Evolutionary conservation across 2,113 vertebrate species (phyloP).

Genomic region (Eurystomus gularis): DNA sequence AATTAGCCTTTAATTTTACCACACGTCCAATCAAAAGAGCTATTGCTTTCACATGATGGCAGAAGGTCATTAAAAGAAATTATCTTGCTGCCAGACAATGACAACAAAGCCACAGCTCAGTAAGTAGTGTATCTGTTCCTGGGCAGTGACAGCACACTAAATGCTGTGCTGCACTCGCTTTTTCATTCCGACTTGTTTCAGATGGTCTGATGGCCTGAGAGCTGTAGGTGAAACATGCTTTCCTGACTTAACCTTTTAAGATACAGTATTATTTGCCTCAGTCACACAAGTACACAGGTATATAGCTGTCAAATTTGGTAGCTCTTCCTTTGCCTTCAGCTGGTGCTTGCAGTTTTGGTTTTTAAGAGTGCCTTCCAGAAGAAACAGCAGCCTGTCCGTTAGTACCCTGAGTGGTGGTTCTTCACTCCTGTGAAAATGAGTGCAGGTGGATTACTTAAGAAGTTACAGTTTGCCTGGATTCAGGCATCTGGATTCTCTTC

Average conservation of each 20-base stretch:
- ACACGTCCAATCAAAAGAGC: constrained; percentile 36
- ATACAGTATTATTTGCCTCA: neutral
- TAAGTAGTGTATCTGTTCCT: constrained; percentile 11
- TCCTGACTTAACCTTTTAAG: neutral
- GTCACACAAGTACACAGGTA: neutral
- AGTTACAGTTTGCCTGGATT: neutral
- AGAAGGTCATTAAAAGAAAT: constrained; percentile 69
- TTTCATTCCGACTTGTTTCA: neutral
- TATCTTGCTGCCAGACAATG: constrained; percentile 40
- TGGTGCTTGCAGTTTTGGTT: neutral
- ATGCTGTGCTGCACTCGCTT: neutral
- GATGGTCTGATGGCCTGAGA: neutral
- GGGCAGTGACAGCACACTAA: constrained; percentile 12
- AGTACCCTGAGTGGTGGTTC: neutral
- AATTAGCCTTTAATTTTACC: constrained; percentile 65
- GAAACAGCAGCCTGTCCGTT: neutral
- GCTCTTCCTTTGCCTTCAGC: neutral
- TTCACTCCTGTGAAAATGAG: neutral
- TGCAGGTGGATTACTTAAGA: neutral
- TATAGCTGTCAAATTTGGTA: neutral
- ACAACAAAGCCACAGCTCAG: constrained; percentile 43
- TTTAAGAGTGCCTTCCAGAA: neutral
- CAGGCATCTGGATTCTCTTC: neutral
- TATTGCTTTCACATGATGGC: constrained; percentile 55
- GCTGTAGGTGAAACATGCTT: neutral